Conservation (phyloP, 2,113 vertebrate species). For the Chlamydotis undulata region DNA sequence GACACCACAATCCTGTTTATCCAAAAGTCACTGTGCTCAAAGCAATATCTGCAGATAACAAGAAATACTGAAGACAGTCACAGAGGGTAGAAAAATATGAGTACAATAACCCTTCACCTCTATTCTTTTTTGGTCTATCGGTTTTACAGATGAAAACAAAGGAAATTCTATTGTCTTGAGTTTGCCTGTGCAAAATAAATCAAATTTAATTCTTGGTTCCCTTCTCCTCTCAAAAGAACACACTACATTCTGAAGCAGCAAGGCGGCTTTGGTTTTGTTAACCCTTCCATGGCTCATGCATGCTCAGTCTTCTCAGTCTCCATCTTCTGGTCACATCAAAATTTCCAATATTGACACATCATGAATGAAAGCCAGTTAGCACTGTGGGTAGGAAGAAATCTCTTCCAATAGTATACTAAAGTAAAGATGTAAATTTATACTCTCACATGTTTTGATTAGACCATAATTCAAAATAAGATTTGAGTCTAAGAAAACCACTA, state of each 20-base stretch:
- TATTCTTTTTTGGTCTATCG: slow-evolving; percentile 34
- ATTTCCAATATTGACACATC: background rate
- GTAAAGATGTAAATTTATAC: background rate
- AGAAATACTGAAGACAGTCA: slow-evolving; percentile 41
- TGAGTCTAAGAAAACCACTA: background rate
- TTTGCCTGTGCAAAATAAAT: slow-evolving; percentile 51
- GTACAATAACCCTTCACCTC: slow-evolving; percentile 48
- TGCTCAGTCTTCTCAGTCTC: background rate
- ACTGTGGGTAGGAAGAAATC: background rate
- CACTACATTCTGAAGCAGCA: background rate
- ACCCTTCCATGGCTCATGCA: background rate
- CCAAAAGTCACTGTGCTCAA: slow-evolving; percentile 53
- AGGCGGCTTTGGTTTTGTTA: background rate
- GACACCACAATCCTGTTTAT: slow-evolving; percentile 37
- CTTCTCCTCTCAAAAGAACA: background rate
- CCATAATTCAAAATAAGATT: background rate
- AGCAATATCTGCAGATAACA: slow-evolving; percentile 53
- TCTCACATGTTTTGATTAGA: background rate
- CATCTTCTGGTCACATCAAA: background rate
- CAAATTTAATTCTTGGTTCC: background rate
- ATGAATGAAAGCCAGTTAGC: background rate
- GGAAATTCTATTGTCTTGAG: slow-evolving; percentile 55
- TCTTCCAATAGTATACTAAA: background rate
- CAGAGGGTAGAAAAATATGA: slow-evolving; percentile 38
- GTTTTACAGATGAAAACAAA: slow-evolving; percentile 55